These are phyloP conservation scores for Cherax quadricarinatus DNA, from an alignment of 1,140 invertebrate species.

Conservation along the genomic window DNA sequence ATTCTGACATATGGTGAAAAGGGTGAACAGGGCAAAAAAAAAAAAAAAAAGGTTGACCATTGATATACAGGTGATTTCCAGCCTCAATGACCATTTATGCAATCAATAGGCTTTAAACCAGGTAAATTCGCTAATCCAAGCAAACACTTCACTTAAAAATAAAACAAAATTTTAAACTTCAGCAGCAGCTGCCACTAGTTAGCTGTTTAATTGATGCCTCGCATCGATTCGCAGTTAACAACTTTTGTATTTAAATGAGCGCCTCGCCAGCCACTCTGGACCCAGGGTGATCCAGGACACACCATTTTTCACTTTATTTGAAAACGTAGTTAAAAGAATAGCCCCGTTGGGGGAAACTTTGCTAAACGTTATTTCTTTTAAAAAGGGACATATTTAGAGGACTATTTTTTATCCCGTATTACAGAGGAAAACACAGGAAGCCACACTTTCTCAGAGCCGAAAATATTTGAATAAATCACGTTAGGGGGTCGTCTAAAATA, in stretches of 20 bases:
- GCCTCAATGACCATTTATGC: background rate
- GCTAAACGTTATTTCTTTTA: too few relatives aligned
- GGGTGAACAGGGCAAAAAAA: background rate
- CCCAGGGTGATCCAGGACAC: background rate
- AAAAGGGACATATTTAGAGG: too few relatives aligned
- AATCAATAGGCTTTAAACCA: background rate
- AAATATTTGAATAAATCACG: too few relatives aligned
- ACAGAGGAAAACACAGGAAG: too few relatives aligned
- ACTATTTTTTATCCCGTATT: too few relatives aligned
- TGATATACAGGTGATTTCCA: background rate
- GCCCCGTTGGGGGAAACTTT: background rate
- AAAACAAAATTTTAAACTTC: background rate
- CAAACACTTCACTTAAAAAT: background rate
- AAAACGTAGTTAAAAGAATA: background rate
- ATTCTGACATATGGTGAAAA: too few relatives aligned
- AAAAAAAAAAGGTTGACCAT: background rate
- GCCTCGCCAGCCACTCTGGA: background rate
- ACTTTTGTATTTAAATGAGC: background rate
- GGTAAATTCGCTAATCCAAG: background rate
- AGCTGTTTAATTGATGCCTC: background rate
- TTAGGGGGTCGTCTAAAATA: too few relatives aligned
- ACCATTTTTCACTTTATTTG: background rate
- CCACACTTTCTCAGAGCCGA: too few relatives aligned
- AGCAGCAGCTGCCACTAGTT: background rate
- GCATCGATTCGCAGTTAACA: background rate